phyloP scores from a whole-genome alignment of 2,888 invertebrate species.

The Tribolium freemani region DNA sequence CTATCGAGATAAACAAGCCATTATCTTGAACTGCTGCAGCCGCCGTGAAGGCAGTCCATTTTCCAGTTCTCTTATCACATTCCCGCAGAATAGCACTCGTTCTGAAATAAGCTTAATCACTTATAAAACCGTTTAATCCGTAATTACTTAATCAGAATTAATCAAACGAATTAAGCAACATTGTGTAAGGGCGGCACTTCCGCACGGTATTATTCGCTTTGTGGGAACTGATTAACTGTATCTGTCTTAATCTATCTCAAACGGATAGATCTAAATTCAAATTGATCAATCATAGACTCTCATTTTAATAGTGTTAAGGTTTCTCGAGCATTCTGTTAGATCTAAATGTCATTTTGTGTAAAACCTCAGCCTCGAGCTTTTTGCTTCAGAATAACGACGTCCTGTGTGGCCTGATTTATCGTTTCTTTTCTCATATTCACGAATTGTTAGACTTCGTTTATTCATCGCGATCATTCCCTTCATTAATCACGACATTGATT shows the following conservation, averaged over 20 bases:
- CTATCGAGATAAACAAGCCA: conserved; percentile 47
- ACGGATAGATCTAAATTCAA: conserved; percentile 53
- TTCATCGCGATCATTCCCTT: conserved; percentile 32
- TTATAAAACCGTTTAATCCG: conserved; percentile 48
- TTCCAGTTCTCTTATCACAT: conserved; percentile 42
- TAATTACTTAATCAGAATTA: conserved; percentile 48
- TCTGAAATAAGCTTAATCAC: conserved; percentile 45
- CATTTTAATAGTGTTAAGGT: conserved; percentile 50
- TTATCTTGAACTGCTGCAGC: conserved; percentile 42
- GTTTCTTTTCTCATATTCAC: conserved; percentile 40
- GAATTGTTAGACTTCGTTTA: conserved; percentile 40
- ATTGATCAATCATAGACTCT: conserved; percentile 52
- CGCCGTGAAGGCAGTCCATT: conserved; percentile 38
- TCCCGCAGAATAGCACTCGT: conserved; percentile 36
- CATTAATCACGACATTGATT: conserved; percentile 34
- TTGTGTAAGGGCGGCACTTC: conserved; percentile 43
- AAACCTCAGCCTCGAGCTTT: conserved; percentile 22
- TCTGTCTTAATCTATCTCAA: conserved; percentile 47
- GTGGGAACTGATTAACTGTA: conserved; percentile 51
- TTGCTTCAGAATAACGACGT: conserved; percentile 38
- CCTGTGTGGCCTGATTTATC: conserved; percentile 43
- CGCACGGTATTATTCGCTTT: conserved; percentile 48
- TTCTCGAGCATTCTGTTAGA: conserved; percentile 48
- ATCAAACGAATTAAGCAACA: conserved; percentile 46
- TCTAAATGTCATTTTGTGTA: conserved; percentile 51